Evolutionary conservation across 2,797 vertebrate genomes (phyloP), one percentile per base, ranked within the genome.

Genomic region (Microcaecilia unicolor): DNA sequence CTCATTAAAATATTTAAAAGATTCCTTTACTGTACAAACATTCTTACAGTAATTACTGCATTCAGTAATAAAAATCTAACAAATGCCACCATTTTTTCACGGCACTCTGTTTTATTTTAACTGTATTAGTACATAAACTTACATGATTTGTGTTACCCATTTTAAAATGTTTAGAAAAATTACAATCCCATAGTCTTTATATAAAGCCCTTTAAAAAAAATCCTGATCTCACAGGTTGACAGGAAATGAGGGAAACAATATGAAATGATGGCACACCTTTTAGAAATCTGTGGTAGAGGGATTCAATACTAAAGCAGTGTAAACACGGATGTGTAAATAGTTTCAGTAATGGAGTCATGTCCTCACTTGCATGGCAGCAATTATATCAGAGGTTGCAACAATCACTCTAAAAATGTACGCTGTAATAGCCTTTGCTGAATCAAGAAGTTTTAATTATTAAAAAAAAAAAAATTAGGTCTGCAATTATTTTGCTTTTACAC

Each of bases 11-110:
- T 88, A 72, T 76, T 93, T 89, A 87, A n/a, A n/a, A n/a, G n/a
- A 81, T 75, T 86, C 72, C 61, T 71, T 83, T 78, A 77, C 81
- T 88, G 75, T 91, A 92, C 89, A 93, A 84, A 64, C 84, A 58
- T 66, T 76, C 70, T 64, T 64, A 73, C 59, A 76, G 60, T 64
- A 76, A 67, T 56, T 67, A 48, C 46, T 87, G 71, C 78, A 85
- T 84, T 88, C 80, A 80, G 72, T 83, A 71, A 72, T 74, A 78
- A 80, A 78, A 80, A 84, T 67, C 72, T 70, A 72, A 72, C 72
- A 71, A 69, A 68, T 65, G 66, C 66, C 63, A 75, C 41, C 51
- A 42, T 50, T 3, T 41, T 59, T 67, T 55, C 41, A 59, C 72
- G 65, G 45, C 73, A 72, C 59, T 58, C 56, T 67, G 57, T 61